phyloP scores from a whole-genome alignment of 2,888 invertebrate genomes.

The Deroplatys truncata region DNA sequence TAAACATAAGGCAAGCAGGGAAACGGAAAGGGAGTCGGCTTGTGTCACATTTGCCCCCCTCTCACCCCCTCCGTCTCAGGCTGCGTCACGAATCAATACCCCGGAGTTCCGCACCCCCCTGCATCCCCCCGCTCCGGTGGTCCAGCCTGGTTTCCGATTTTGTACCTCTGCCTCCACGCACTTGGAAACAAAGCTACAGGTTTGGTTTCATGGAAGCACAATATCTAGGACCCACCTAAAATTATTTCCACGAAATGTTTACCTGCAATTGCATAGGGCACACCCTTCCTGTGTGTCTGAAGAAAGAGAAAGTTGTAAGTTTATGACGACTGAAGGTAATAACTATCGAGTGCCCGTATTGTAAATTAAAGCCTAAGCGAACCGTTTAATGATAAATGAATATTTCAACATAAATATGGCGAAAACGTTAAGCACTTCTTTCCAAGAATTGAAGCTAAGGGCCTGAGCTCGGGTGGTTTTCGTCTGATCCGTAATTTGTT shows the following conservation, averaged over 20 bases:
- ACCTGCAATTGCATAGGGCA: not conserved
- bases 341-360: no score
- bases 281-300: not conserved
- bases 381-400: no score
- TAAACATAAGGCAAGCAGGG: not conserved
- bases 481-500: no score
- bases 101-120: not conserved
- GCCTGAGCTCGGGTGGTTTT: no score
- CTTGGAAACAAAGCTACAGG: not conserved
- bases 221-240: not conserved
- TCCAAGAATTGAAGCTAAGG: no score
- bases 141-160: not conserved
- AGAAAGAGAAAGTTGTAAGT: no score
- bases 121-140: not conserved
- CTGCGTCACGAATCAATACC: not conserved
- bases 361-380: no score
- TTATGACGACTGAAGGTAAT: no score
- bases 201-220: not conserved
- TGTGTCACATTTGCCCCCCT: not conserved
- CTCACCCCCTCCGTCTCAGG: not conserved
- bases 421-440: no score
- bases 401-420: no score
- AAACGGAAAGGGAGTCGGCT: not conserved
- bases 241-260: not conserved
- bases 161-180: not conserved